These are phyloP conservation scores for Sarcophaga bullata DNA, from an alignment of 1,140 invertebrate genomes.

Conservation along the genomic window DNA sequence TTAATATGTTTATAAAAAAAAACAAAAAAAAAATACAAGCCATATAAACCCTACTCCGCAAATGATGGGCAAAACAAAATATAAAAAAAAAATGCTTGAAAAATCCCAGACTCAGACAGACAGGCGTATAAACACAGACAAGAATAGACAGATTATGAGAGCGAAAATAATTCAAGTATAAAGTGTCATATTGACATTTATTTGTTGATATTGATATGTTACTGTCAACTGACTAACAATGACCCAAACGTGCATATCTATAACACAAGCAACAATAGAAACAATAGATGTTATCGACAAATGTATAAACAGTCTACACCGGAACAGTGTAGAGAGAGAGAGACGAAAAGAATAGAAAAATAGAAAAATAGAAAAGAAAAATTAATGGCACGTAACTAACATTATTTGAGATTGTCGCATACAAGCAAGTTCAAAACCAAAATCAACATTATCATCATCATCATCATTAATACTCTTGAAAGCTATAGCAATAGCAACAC, in stretches of 20 bases:
- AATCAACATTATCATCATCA: constrained; percentile 32
- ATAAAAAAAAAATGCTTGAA: background rate
- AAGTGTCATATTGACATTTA: constrained; percentile 30
- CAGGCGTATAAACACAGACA: background rate
- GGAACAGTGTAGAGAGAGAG: no score
- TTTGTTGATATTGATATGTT: constrained; percentile 13
- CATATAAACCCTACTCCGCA: background rate
- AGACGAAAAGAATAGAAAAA: no score
- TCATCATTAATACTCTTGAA: constrained; percentile 3
- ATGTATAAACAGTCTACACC: no score
- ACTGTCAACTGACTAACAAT: constrained; percentile 22
- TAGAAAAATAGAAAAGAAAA: background rate
- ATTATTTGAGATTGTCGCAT: constrained; percentile 1
- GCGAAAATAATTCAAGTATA: constrained; percentile 21
- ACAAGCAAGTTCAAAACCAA: constrained; percentile 12
- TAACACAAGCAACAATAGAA: background rate
- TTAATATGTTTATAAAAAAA: background rate
- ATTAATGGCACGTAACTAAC: constrained; percentile 21
- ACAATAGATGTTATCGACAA: background rate
- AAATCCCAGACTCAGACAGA: background rate
- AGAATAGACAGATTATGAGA: background rate
- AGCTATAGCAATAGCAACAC: background rate
- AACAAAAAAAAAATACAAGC: background rate
- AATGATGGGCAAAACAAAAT: background rate
- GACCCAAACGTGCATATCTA: background rate